phyloP scores from a whole-genome alignment of 23 tunicate species.

The Phallusia fumigata region DNA sequence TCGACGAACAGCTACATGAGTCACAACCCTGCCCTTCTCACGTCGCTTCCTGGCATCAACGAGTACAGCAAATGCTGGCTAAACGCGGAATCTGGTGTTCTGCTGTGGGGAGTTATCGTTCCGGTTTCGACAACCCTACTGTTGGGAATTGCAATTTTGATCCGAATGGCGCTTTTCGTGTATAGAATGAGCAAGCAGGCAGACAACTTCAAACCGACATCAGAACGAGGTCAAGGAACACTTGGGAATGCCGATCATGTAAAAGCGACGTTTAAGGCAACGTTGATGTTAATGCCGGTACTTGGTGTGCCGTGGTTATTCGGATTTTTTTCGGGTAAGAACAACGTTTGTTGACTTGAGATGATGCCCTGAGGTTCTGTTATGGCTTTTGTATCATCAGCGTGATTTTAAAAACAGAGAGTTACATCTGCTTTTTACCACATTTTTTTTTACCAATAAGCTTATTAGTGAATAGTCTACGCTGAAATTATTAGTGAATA shows the following conservation, averaged over 20 bases:
- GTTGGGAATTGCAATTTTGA: neutral
- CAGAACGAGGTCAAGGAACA: neutral
- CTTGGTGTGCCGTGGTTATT: conserved; percentile 43
- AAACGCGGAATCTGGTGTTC: neutral
- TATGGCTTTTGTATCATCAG: too few species aligned
- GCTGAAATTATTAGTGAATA: too few species aligned
- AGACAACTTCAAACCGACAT: conserved; percentile 30
- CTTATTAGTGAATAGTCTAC: too few species aligned
- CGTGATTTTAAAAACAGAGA: too few species aligned
- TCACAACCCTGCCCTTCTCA: neutral
- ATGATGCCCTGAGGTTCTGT: too few species aligned
- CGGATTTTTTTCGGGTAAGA: conserved; percentile 47
- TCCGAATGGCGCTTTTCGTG: conserved; percentile 24
- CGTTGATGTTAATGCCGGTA: conserved; percentile 24
- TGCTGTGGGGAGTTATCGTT: conserved; percentile 23
- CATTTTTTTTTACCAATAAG: too few species aligned
- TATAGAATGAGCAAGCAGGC: conserved; percentile 30
- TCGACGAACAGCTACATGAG: conserved; percentile 21
- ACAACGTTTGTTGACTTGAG: too few species aligned
- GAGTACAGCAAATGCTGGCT: conserved; percentile 32
- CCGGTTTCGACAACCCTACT: conserved; percentile 15
- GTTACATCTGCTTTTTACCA: too few species aligned
- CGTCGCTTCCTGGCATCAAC: neutral
- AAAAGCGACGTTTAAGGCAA: conserved; percentile 37
- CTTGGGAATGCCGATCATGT: conserved; percentile 17